phyloP scores from a whole-genome alignment of 2,888 invertebrate genomes.

The Hydropsyche betteni region DNA sequence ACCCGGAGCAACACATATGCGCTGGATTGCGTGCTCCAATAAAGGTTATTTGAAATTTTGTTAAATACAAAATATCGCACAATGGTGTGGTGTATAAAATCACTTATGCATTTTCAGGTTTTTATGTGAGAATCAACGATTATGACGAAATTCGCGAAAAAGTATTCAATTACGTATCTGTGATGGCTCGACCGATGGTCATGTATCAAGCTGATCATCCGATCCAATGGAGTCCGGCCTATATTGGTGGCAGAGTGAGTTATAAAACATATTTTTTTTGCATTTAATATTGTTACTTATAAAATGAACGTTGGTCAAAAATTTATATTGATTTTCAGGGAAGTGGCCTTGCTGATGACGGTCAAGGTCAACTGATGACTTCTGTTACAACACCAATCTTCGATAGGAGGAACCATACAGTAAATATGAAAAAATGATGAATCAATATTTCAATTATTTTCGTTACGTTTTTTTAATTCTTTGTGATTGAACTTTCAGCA shows the following conservation, averaged over 20 bases:
- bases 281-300: conserved; percentile 33
- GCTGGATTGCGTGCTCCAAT: conserved; percentile 96
- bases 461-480: neutral
- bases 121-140: conserved; percentile 88
- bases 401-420: conserved; percentile 90
- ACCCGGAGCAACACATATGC: conserved; percentile 83
- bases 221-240: conserved; percentile 95
- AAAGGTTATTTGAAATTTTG: conserved; percentile 73
- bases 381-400: conserved; percentile 95
- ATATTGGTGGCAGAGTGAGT: conserved; percentile 81
- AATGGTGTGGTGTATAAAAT: too few species aligned
- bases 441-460: neutral
- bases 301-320: conserved; percentile 1
- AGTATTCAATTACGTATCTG: conserved; percentile 93
- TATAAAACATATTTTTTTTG: conserved; percentile 46
- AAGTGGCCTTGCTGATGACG: conserved; percentile 72
- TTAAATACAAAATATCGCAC: neutral
- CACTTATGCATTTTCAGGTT: conserved; percentile 67
- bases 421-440: conserved; percentile 56
- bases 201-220: conserved; percentile 92
- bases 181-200: conserved; percentile 95
- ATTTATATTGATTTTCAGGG: conserved; percentile 63
- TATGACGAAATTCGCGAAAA: conserved; percentile 89
- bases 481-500: conserved; percentile 65
- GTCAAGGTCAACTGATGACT: conserved; percentile 86